Percentiles rank a stretch among this genome's conserved stretches.
Conservation (phyloP, 1,140 invertebrate species). For the Teleogryllus occipitalis region DNA sequence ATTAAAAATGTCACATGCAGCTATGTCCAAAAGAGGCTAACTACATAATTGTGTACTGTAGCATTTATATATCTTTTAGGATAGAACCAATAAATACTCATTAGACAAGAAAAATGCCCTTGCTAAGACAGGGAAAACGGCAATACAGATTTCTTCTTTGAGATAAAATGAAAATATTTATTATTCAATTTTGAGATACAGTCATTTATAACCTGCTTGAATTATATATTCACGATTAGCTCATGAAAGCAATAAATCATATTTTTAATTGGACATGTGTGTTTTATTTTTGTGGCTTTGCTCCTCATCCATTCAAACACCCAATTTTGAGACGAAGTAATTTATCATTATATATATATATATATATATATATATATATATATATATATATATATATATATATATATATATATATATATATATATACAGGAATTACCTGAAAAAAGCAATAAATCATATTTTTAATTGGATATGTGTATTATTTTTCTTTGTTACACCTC, state of each 20-base stretch:
- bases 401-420: background rate
- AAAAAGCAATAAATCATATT: background rate
- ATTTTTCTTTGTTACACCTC: background rate
- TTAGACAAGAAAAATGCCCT: background rate
- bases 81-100: background rate
- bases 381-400: background rate
- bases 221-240: background rate
- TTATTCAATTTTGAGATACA: slow-evolving; percentile 6
- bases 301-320: background rate
- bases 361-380: background rate
- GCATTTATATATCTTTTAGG: slow-evolving; percentile 1
- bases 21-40: background rate
- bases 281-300: background rate
- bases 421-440: background rate
- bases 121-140: background rate
- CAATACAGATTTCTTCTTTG: slow-evolving; percentile 5
- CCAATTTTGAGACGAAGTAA: background rate
- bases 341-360: background rate
- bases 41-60: slow-evolving; percentile 1
- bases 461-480: background rate
- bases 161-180: background rate
- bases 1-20: background rate
- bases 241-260: slow-evolving; percentile 1
- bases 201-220: background rate
- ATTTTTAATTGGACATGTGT: background rate